These are phyloP conservation scores for Promerops cafer DNA, from an alignment of 2,113 vertebrate genomes.

Conservation along the genomic window DNA sequence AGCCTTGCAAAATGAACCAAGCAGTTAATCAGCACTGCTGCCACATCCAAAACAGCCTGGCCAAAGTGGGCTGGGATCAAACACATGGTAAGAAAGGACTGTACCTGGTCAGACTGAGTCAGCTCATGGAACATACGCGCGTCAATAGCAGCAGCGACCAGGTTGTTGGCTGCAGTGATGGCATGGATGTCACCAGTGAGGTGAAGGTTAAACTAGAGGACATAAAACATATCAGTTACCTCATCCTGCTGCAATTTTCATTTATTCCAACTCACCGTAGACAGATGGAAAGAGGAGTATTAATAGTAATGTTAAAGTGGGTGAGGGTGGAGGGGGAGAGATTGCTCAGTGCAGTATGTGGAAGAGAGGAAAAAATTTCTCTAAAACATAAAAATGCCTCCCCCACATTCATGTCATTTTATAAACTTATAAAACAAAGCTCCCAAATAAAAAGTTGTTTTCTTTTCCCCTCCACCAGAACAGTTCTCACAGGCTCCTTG, in stretches of 20 bases:
- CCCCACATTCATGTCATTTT: constrained; percentile 41
- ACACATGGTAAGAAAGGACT: neutral
- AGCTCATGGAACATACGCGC: constrained; percentile 93
- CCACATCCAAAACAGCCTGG: neutral
- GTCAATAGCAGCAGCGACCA: constrained; percentile 91
- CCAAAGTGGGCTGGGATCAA: neutral
- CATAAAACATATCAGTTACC: neutral
- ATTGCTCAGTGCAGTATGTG: constrained; percentile 29
- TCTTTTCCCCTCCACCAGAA: neutral
- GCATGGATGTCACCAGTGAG: constrained; percentile 98
- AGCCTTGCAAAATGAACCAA: constrained; percentile 69
- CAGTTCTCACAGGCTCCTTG: neutral
- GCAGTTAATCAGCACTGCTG: neutral
- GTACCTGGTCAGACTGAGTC: constrained; percentile 92
- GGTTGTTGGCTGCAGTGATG: constrained; percentile 96
- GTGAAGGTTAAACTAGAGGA: constrained; percentile 93
- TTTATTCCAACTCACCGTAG: constrained; percentile 23
- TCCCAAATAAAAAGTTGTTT: constrained; percentile 1
- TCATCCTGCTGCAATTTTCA: constrained; percentile 22
- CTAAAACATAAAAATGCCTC: constrained; percentile 39
- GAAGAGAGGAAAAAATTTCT: constrained; percentile 46
- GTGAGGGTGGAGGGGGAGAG: constrained; percentile 34
- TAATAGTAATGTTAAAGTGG: constrained; percentile 45
- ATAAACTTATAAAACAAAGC: constrained; percentile 36
- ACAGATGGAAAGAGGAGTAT: constrained; percentile 51